Base-by-base conservation (phyloP, 1,140 invertebrate species). In the Carposina sasakii region DNA sequence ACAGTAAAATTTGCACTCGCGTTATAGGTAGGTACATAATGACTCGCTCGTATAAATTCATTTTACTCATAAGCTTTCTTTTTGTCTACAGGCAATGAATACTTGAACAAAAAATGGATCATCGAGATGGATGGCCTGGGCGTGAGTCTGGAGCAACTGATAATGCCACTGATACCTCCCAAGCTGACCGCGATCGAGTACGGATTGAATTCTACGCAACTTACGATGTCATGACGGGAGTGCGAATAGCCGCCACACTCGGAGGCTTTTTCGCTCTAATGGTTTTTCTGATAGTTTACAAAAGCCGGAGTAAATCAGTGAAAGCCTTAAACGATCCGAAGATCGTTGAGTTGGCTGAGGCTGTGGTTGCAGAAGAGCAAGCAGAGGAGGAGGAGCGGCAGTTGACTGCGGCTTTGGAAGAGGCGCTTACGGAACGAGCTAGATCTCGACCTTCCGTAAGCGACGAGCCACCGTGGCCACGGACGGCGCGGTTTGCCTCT, bases 201-300 rank as follows among this genome's bases (percentile, higher is more conserved):
- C 88, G 90, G 60, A 88, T 90, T 59, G 92, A 94, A 76, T 94
- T 94, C 83, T 96, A 94, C 85, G 91, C 91, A 55, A 94, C 93
- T 24, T 96, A 96, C 78, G 94, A 96, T 86, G 92, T 93, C 60
- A 95, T 95, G 93, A 96, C 94, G 49, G 94, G 94, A 42, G 89
- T 94, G 47, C 89, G 94, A 31, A 96, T 96, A 73, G 95, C 94
- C 39, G 93, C 93, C 52, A 95, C 94, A 3, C 87, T 96, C 22
- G 93, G 94, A 59, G 93, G 93, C 52, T 94, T 96, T 74, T 96
- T 96, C 83, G 90, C 92, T 24, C 83, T 96, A 54, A 95, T 96
- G 91, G 93, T 95, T 10, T 90, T 96, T 65, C 87, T 94, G 52
- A 91, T 96, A 47, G 88, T 96, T 30, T 96, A 95, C 85, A 96